Percentiles rank a stretch among this genome's conserved stretches.
Conservation (phyloP, 2,797 vertebrate species). For the Holocentrus rufus region DNA sequence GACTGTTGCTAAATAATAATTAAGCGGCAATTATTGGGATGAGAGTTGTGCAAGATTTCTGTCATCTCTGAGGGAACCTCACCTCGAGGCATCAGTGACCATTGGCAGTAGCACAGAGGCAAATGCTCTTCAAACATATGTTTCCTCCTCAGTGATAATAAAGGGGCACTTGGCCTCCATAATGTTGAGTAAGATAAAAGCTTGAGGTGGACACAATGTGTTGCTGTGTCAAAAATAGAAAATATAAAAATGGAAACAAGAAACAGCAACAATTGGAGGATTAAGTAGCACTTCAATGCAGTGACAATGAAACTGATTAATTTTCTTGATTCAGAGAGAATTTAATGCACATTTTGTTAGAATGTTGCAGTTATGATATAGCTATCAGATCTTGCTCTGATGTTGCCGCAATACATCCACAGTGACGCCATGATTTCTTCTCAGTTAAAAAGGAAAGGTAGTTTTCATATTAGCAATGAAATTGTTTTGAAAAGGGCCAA, state of each 20-base stretch:
- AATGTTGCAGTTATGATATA: constrained; percentile 17
- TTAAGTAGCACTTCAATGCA: constrained; percentile 40
- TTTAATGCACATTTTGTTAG: background rate
- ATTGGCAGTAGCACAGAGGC: constrained; percentile 6
- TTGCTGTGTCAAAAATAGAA: background rate
- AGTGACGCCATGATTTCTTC: constrained; percentile 14
- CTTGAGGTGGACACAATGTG: background rate
- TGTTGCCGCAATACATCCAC: background rate
- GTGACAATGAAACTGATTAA: background rate
- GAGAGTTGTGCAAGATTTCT: constrained; percentile 30
- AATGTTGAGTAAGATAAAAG: background rate
- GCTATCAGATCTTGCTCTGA: constrained; percentile 20
- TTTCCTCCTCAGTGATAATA: constrained; percentile 7
- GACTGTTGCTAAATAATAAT: constrained; percentile 68
- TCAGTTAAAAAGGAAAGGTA: constrained; percentile 37
- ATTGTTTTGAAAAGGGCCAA: constrained; percentile 16
- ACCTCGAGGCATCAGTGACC: constrained; percentile 38
- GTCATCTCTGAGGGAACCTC: constrained; percentile 43
- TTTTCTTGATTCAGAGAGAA: background rate
- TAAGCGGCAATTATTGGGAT: constrained; percentile 60
- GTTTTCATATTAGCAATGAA: constrained; percentile 26
- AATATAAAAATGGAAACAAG: background rate
- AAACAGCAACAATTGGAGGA: constrained; percentile 4
- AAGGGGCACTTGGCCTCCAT: background rate
- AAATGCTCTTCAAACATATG: constrained; percentile 26